These are phyloP conservation scores for Sigmodon hispidus DNA, from an alignment of 2,113 vertebrate genomes.

Conservation along the genomic window DNA sequence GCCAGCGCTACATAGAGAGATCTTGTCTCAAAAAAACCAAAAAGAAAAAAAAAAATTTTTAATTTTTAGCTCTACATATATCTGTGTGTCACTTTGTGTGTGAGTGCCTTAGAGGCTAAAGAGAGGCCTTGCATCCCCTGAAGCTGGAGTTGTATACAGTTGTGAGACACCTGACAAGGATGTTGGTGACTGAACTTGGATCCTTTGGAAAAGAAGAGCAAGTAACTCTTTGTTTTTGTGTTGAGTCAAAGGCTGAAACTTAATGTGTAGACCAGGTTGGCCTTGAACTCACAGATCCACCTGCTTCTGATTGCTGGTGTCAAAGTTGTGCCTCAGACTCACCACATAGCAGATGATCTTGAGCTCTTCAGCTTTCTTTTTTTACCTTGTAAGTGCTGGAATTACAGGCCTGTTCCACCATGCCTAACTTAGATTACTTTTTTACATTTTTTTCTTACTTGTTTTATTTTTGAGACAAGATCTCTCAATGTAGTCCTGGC, in stretches of 20 bases:
- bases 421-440: not conserved
- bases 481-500: not conserved
- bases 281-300: not conserved
- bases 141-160: not conserved
- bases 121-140: not conserved
- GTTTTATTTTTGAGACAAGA: not conserved
- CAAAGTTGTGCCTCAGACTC: not conserved
- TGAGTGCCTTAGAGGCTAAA: not conserved
- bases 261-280: not conserved
- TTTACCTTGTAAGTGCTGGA: not conserved
- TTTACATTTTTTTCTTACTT: not conserved
- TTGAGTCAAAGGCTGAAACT: not conserved
- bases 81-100: not conserved
- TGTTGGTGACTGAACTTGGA: not conserved
- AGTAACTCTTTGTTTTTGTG: not conserved
- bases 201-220: not conserved
- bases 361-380: not conserved
- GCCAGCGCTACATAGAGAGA: not conserved
- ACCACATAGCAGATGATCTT: not conserved
- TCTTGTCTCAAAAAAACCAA: not conserved
- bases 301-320: not conserved
- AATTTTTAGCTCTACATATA: not conserved
- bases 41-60: not conserved
- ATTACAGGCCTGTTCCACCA: not conserved
- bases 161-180: not conserved